Base-by-base conservation (phyloP, 2,797 vertebrate species). In the Epinephelus coioides region DNA sequence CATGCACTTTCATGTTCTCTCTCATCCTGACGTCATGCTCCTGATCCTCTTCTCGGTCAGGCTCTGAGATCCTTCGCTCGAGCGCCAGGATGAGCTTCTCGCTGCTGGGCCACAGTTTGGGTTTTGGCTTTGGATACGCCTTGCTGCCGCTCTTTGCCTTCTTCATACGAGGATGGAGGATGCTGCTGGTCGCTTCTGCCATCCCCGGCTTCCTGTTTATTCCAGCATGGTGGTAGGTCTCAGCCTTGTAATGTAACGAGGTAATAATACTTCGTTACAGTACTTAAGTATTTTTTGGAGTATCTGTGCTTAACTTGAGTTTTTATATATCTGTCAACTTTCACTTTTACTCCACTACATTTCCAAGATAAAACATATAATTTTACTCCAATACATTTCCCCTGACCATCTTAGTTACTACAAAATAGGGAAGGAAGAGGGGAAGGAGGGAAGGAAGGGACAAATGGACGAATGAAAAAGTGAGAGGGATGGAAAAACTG, bases 151-250 rank as follows among this genome's bases (percentile, higher is more conserved):
- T 97, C 1, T 86, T 94, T 46, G 96, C 95, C 38, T 97, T 94
- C 92, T 96, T 97, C 87, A 91, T 97, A 88, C 81, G 94, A 64
- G 95, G 92, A 83, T 97, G 97, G 97, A 83, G 95, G 88, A 95
- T 92, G 89, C 89, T 97, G 87, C 92, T 96, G 47, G 83, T 97
- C 87, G 95, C 94, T 0, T 89, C 95, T 30, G 95, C 95, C 0
- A 8, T 95, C 56, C 96, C 96, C 0, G 91, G 95, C 25, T 74
- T 96, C 54, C 83, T 97, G 27, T 95, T 87, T 27, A 30, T 92
- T 8, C 92, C 86, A 0, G 79, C 95, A 2, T 97, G 96, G 96
- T 97, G 96, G 96, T 97, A 78, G 95, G 96, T 95, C 13, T 71
- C 61, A 17, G 34, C 2, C 1, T 34, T 34, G 7, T 34, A 34